phyloP scores from a whole-genome alignment of 2,113 vertebrate genomes.

The Ginglymostoma cirratum region DNA sequence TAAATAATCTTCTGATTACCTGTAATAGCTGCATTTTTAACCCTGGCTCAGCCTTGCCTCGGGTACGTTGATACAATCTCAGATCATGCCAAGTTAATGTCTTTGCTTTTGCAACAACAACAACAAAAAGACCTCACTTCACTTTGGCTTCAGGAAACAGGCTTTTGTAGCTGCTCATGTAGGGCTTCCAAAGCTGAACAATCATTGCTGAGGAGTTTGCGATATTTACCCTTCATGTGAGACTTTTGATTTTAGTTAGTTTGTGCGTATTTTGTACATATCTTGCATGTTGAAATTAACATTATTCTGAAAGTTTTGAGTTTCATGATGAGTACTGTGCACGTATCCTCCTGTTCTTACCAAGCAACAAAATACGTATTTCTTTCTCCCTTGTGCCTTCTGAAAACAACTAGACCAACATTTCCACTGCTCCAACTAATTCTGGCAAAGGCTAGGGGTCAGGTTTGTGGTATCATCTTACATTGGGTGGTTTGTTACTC shows the following conservation, averaged over 20 bases:
- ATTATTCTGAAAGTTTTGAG: background rate
- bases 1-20: constrained; percentile 36
- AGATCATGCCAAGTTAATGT: background rate
- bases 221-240: background rate
- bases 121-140: background rate
- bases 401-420: background rate
- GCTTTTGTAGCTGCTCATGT: background rate
- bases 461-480: background rate
- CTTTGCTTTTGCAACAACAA: background rate
- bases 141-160: background rate
- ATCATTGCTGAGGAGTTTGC: background rate
- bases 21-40: constrained; percentile 33
- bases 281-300: background rate
- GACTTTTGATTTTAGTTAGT: background rate
- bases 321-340: background rate
- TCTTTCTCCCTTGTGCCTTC: background rate
- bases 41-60: background rate
- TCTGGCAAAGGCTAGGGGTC: background rate
- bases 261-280: background rate
- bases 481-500: background rate
- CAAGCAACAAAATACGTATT: background rate
- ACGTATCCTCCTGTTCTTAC: background rate
- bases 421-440: background rate
- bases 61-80: constrained; percentile 16
- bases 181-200: background rate